Evolutionary conservation across 64 coral and sea anemone species (phyloP).

Genomic region (Stichodactyla mertensii): DNA sequence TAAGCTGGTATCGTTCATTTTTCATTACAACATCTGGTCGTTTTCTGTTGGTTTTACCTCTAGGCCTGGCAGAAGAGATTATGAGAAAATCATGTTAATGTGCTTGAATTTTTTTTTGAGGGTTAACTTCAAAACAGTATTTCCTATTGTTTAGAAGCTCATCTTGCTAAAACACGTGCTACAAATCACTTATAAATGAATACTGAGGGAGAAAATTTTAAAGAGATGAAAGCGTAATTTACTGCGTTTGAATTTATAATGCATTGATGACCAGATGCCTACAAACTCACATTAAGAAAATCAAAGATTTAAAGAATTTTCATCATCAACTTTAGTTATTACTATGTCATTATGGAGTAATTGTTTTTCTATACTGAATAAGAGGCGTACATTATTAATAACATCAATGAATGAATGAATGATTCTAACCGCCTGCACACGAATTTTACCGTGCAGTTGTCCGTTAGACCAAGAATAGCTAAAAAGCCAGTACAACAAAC

Average conservation of each 20-base stretch:
- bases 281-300: not conserved
- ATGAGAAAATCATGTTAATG: not conserved
- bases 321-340: not conserved
- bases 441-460: too few species aligned
- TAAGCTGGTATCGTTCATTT: not conserved
- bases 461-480: too few species aligned
- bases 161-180: not conserved
- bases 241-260: not conserved
- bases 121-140: too few species aligned
- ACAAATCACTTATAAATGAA: not conserved
- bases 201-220: not conserved
- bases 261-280: not conserved
- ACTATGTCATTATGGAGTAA: not conserved
- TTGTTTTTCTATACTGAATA: not conserved
- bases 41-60: not conserved
- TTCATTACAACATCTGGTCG: not conserved
- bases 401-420: too few species aligned
- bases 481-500: too few species aligned
- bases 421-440: too few species aligned
- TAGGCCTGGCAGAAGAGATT: not conserved
- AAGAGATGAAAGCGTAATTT: not conserved
- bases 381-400: not conserved
- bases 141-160: not conserved
- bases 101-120: not conserved
- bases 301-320: not conserved